These are phyloP conservation scores for Herpailurus yagouaroundi DNA, from an alignment of 2,113 vertebrate genomes.

Conservation along the genomic window DNA sequence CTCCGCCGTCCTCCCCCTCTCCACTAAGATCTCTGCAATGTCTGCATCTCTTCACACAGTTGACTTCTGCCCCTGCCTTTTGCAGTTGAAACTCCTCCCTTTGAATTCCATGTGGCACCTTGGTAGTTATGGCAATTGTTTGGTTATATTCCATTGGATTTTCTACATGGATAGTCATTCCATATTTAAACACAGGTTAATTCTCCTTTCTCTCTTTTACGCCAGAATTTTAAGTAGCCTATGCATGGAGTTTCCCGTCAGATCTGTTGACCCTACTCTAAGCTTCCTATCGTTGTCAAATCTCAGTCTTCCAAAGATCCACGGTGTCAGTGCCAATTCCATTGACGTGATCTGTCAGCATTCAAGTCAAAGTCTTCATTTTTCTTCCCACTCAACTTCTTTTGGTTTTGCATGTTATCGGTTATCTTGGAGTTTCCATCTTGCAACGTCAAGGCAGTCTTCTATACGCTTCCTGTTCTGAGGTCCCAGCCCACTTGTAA, in stretches of 20 bases:
- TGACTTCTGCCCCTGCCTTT: too few species aligned
- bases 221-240: not conserved
- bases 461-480: not conserved
- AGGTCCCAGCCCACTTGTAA: too few species aligned
- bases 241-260: not conserved
- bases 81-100: not conserved
- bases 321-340: rapidly evolving
- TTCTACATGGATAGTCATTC: too few species aligned
- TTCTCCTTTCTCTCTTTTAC: not conserved
- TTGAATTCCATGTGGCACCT: not conserved
- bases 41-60: not conserved
- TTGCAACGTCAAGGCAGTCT: not conserved
- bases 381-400: too few species aligned
- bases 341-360: not conserved
- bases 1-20: too few species aligned
- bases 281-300: not conserved
- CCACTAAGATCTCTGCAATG: not conserved
- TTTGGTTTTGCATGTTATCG: not conserved
- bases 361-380: not conserved
- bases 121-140: too few species aligned
- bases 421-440: not conserved
- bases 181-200: too few species aligned
- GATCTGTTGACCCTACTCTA: too few species aligned
- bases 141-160: too few species aligned
- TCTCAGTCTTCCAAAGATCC: rapidly evolving